These are phyloP conservation scores for Galeopsomyia nigrocyanea DNA, from an alignment of 2,888 invertebrate species.

Conservation along the genomic window DNA sequence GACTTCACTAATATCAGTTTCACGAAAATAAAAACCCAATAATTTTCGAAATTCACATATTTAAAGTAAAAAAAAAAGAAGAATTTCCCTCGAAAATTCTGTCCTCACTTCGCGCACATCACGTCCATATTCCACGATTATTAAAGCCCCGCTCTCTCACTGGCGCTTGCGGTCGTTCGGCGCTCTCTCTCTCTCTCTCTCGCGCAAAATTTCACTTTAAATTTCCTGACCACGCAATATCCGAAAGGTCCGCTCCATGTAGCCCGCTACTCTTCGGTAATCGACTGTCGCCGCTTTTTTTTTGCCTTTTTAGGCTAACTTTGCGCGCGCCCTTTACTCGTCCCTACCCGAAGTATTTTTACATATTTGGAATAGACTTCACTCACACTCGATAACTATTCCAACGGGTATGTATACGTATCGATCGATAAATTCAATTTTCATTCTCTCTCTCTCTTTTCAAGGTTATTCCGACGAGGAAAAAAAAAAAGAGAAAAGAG, in stretches of 20 bases:
- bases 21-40: too few species aligned
- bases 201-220: conserved; percentile 43
- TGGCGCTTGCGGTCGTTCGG: conserved; percentile 20
- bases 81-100: background rate
- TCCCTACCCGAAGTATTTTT: too few species aligned
- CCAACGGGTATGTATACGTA: too few species aligned
- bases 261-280: conserved; percentile 19
- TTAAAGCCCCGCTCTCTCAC: conserved; percentile 29
- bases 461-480: too few species aligned
- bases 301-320: background rate
- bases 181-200: conserved; percentile 2
- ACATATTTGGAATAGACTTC: too few species aligned
- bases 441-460: too few species aligned
- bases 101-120: background rate
- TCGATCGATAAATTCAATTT: too few species aligned
- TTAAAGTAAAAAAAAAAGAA: too few species aligned
- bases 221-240: conserved; percentile 44
- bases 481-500: too few species aligned
- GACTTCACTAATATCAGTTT: too few species aligned
- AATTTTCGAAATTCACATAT: too few species aligned
- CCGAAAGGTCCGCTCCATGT: conserved; percentile 12
- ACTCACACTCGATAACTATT: too few species aligned
- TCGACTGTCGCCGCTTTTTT: conserved; percentile 25
- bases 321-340: background rate
- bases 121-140: conserved; percentile 23